Base-by-base conservation (phyloP, 2,113 vertebrate genomes). In the Mormyrus iriodes region DNA sequence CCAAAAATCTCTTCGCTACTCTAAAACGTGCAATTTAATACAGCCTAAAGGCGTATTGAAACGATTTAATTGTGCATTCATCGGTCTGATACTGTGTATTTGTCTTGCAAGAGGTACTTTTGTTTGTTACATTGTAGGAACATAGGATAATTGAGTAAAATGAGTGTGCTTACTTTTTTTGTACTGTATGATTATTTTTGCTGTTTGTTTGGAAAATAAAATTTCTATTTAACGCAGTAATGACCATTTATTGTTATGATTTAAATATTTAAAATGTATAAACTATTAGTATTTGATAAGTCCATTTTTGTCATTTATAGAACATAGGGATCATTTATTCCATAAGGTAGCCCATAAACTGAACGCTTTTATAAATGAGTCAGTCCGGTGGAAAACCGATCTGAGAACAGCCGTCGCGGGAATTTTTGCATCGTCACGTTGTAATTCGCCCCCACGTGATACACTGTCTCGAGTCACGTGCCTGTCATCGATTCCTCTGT, bases 151-250 rank as follows among this genome's bases (percentile, higher is more conserved):
- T 53, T 91, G 90, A 86, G 48, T 89, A 90, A 92, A 87, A 90
- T 91, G 82, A 88, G 90, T 92, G 88, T 93, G 91, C 90, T 82
- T 90, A 91, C 93, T 88, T 90, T 79, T 79, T 92, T 91, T 94
- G 76, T 92, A 88, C 88, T 93, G 90, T 94, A 90, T 92, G 91
- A 92, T 91, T 93, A 27, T 76, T 93, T 90, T 91, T 93, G 94
- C 91, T 91, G n/a, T 93, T 79, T 93, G 91, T 93, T 89, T 92
- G 91, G 90, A 91, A 90, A 94, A 93, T 94, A 95, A 95, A 95
- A 69, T 95, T 95, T 94, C 48, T 95, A 94, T 91, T 92, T 39
- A 94, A 95, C 90, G 3, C 61, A 85, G 58, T 83, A 48, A 51
- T 90, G 53, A 31, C 82, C 19, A 76, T 73, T 51, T 88, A 51